Percentiles rank a stretch among this genome's conserved stretches.
These are phyloP conservation scores for Auanema freiburgensis DNA, from an alignment of 2,888 invertebrate genomes.

Conservation along the genomic window DNA sequence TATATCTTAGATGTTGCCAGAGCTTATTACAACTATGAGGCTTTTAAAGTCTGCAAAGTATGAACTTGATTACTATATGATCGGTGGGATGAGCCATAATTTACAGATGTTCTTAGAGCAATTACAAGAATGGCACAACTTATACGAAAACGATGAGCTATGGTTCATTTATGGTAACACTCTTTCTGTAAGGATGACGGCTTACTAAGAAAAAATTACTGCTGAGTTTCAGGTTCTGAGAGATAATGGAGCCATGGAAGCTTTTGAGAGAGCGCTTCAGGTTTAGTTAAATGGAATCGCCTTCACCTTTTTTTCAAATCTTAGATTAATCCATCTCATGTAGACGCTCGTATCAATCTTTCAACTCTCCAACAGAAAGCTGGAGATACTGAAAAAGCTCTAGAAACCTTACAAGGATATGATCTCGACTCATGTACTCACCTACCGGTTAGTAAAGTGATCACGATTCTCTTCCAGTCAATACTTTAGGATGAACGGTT, in stretches of 20 bases:
- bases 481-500: slow-evolving; percentile 55
- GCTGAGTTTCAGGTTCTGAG: slow-evolving; percentile 29
- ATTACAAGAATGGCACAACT: not conserved
- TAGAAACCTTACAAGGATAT: slow-evolving; percentile 52
- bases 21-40: slow-evolving; percentile 25
- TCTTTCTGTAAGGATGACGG: slow-evolving; percentile 12
- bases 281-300: slow-evolving; percentile 6
- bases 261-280: slow-evolving; percentile 39
- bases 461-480: not conserved
- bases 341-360: slow-evolving; percentile 59
- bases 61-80: not conserved
- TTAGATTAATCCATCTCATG: slow-evolving; percentile 46
- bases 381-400: slow-evolving; percentile 51
- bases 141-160: slow-evolving; percentile 9
- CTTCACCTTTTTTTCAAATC: no score
- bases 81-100: not conserved
- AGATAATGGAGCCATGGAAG: slow-evolving; percentile 39
- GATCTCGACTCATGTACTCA: slow-evolving; percentile 55
- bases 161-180: slow-evolving; percentile 26
- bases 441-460: slow-evolving; percentile 42
- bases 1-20: slow-evolving; percentile 41
- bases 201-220: no score
- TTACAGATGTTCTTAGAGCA: not conserved
- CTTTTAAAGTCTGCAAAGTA: slow-evolving; percentile 14
- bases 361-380: slow-evolving; percentile 51